Evolutionary conservation across 35 echinoderm and acorn worm species (phyloP).

Genomic region (Strongylocentrotus purpuratus): DNA sequence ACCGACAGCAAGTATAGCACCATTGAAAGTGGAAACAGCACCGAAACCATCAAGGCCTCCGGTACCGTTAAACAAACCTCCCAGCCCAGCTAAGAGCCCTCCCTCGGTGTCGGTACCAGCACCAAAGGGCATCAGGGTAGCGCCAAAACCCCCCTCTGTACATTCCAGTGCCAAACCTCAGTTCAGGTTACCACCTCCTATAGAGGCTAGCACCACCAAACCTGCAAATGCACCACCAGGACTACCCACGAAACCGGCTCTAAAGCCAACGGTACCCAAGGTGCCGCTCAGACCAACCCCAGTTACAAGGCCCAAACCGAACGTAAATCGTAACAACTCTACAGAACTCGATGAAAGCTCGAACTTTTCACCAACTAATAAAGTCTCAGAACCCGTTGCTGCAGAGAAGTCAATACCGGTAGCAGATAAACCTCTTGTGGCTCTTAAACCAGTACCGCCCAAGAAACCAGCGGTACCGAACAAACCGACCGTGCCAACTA

Average conservation of each 20-base stretch:
- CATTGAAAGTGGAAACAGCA: neutral
- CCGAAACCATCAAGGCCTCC: neutral
- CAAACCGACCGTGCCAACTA: conserved; percentile 3
- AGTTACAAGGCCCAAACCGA: neutral
- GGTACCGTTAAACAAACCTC: neutral
- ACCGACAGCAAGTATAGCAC: conserved; percentile 9
- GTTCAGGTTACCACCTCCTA: conserved; percentile 44
- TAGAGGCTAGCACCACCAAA: neutral
- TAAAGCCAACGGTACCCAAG: conserved; percentile 18
- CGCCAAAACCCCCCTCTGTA: conserved; percentile 7
- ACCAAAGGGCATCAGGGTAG: neutral
- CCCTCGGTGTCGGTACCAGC: neutral
- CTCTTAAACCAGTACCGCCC: conserved; percentile 36
- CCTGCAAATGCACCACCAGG: conserved; percentile 5
- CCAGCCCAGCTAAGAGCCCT: conserved; percentile 34
- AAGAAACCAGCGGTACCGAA: conserved; percentile 38
- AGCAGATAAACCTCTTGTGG: conserved; percentile 6
- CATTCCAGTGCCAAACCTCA: conserved; percentile 40
- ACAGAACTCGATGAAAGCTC: conserved; percentile 20
- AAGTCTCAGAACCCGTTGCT: neutral
- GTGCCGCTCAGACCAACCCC: neutral
- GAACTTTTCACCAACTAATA: conserved; percentile 1
- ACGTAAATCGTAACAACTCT: conserved; percentile 42
- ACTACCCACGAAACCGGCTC: conserved; percentile 5
- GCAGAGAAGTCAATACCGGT: neutral